Percentiles rank a stretch among this genome's conserved stretches.
Evolutionary conservation across 2,113 vertebrate species (phyloP).

Genomic region (Semnopithecus entellus): DNA sequence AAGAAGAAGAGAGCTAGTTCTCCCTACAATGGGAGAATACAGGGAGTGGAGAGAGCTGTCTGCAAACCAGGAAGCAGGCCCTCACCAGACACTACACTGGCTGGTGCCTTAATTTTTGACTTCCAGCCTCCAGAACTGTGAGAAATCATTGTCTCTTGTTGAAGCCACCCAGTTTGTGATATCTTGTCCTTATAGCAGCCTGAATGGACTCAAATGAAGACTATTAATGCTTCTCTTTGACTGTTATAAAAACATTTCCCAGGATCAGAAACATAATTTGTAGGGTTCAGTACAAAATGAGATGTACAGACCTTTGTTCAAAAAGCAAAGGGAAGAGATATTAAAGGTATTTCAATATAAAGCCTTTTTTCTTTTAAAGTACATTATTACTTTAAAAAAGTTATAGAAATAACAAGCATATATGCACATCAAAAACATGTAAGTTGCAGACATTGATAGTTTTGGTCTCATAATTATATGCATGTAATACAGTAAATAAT

Average conservation of each 20-base stretch:
- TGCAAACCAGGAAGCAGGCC: not conserved
- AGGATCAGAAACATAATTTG: not conserved
- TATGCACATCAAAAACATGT: not conserved
- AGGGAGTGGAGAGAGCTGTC: too few species aligned
- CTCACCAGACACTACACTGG: rapidly evolving
- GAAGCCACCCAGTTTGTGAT: not conserved
- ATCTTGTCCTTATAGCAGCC: not conserved
- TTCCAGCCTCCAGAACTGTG: not conserved
- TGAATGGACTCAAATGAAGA: not conserved
- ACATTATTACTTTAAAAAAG: not conserved
- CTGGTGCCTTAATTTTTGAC: too few species aligned
- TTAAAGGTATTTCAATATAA: not conserved
- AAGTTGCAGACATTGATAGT: not conserved
- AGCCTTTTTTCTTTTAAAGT: not conserved
- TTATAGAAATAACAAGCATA: not conserved
- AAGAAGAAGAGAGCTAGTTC: not conserved
- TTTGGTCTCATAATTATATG: not conserved
- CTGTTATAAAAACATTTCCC: not conserved
- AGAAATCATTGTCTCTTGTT: not conserved
- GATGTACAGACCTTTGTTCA: not conserved
- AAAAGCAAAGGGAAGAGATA: not conserved
- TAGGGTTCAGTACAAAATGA: not conserved
- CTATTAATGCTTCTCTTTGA: not conserved
- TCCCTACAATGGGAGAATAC: not conserved
- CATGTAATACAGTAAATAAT: not conserved